These are phyloP conservation scores for Cuniculus paca DNA, from an alignment of 2,797 vertebrate genomes.

Conservation along the genomic window DNA sequence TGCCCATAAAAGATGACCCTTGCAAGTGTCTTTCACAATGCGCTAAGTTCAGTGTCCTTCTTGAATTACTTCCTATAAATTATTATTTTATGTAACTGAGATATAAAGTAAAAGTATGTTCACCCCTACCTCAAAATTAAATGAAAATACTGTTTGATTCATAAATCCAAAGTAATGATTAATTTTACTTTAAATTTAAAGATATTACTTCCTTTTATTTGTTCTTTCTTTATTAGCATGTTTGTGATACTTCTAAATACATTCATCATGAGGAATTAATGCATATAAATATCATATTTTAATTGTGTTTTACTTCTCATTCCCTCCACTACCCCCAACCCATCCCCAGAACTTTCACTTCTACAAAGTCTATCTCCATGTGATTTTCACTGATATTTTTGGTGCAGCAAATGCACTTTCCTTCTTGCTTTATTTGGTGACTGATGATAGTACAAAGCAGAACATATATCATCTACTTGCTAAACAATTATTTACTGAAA, in stretches of 20 bases:
- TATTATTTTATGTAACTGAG: not conserved
- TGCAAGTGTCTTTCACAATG: not conserved
- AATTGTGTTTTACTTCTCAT: not conserved
- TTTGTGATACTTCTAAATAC: not conserved
- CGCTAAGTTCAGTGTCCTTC: not conserved
- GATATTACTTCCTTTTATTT: not conserved
- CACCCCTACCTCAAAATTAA: not conserved
- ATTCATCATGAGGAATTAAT: not conserved
- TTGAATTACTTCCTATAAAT: not conserved
- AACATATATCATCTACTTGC: not conserved
- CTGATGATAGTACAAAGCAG: not conserved
- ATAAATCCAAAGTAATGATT: not conserved
- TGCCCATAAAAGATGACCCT: not conserved
- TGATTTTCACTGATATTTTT: not conserved
- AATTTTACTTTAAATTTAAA: not conserved
- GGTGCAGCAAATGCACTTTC: not conserved
- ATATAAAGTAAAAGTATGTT: no score
- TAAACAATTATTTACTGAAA: not conserved
- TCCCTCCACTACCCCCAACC: not conserved
- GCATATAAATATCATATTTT: not conserved
- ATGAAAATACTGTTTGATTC: not conserved
- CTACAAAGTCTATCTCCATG: not conserved
- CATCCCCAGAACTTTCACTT: not conserved
- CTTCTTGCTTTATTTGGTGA: not conserved
- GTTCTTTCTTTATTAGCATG: not conserved